Conservation (phyloP, 30 jellyfish, hydroid and myxozoan genomes). For the Aurelia aurita region DNA sequence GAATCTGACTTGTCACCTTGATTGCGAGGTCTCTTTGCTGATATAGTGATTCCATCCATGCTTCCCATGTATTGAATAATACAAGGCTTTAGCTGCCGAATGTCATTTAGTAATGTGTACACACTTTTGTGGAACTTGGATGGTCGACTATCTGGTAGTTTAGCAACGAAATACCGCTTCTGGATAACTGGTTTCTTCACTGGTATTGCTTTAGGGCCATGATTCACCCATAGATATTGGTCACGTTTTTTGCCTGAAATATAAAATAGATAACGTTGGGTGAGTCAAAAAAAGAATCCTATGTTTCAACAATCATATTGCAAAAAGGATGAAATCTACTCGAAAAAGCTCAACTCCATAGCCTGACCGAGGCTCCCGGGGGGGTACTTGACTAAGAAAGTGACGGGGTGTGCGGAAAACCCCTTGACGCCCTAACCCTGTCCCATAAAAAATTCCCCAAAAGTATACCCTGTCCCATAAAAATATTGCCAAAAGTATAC, state of each 20-base stretch:
- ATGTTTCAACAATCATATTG: too few relatives aligned
- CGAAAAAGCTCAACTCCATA: too few relatives aligned
- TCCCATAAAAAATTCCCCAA: too few relatives aligned
- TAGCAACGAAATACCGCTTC: conserved; percentile 86
- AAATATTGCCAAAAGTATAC: too few relatives aligned
- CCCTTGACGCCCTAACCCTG: too few relatives aligned
- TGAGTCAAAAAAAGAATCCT: not conserved
- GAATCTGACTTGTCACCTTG: not conserved
- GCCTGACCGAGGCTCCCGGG: too few relatives aligned
- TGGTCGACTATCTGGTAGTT: conserved; percentile 84
- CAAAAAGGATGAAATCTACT: too few relatives aligned
- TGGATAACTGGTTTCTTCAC: conserved; percentile 80
- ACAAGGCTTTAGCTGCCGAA: conserved; percentile 78
- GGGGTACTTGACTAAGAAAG: too few relatives aligned
- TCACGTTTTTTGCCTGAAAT: conserved; percentile 71
- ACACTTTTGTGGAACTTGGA: conserved; percentile 87
- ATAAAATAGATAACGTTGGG: not conserved
- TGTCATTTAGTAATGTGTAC: conserved; percentile 73
- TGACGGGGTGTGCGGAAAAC: too few relatives aligned
- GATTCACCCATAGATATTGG: conserved; percentile 83
- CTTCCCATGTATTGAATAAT: conserved; percentile 86
- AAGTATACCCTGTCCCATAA: too few relatives aligned
- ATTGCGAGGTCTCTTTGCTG: conserved; percentile 35
- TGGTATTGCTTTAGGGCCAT: conserved; percentile 94
- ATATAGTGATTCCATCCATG: conserved; percentile 53